Evolutionary conservation across 2,113 vertebrate genomes (phyloP).

Genomic region (Pseudopodoces humilis): DNA sequence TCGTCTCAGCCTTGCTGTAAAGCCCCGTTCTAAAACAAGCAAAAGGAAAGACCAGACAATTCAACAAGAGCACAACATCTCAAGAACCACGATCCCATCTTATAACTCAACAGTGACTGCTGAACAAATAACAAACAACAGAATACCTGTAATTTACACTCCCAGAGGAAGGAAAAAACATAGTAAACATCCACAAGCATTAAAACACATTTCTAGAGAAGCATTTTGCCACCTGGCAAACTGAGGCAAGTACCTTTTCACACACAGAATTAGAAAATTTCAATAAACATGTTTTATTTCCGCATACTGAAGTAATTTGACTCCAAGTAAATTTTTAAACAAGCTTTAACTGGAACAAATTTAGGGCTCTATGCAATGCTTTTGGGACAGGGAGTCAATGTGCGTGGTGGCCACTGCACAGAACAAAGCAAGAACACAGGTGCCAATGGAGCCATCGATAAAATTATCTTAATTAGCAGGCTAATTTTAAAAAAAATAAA

Average conservation of each 20-base stretch:
- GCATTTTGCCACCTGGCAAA: neutral
- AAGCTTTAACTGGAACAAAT: conserved; percentile 19
- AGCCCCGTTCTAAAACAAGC: neutral
- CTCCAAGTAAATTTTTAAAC: neutral
- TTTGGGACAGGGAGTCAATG: neutral
- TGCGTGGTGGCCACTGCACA: neutral
- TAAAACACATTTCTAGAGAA: neutral
- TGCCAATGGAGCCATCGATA: neutral
- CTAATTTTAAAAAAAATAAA: neutral
- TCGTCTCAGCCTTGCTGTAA: accelerated
- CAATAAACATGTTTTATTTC: conserved; percentile 19
- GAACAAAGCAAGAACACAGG: neutral
- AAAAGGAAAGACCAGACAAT: neutral
- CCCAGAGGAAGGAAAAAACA: neutral
- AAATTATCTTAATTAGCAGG: neutral
- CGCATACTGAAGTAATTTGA: neutral
- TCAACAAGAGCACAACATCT: neutral
- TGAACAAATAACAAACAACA: neutral
- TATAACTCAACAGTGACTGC: neutral
- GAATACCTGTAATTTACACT: neutral
- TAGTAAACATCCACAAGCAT: neutral
- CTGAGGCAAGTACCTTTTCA: neutral
- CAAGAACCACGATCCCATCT: neutral
- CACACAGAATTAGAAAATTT: neutral
- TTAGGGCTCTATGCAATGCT: neutral